These are phyloP conservation scores for Bombus superbus DNA, from an alignment of 1,140 invertebrate species.

Conservation along the genomic window DNA sequence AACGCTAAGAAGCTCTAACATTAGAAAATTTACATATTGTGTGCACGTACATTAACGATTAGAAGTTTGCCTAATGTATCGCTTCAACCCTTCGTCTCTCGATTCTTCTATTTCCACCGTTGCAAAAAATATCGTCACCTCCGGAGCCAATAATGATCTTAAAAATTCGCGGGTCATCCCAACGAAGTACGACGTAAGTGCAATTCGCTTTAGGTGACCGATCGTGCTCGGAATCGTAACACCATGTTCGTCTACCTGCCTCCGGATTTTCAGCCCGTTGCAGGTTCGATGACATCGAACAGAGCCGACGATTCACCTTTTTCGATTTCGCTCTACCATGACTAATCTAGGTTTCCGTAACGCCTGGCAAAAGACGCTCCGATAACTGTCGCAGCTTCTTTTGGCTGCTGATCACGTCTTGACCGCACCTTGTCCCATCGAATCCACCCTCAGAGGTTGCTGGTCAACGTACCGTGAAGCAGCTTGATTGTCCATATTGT, in stretches of 20 bases:
- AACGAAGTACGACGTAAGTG: conserved; percentile 64
- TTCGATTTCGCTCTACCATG: conserved; percentile 61
- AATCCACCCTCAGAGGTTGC: conserved; percentile 11
- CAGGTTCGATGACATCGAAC: conserved; percentile 36
- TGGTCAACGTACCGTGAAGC: conserved; percentile 76
- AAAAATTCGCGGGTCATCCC: conserved; percentile 48
- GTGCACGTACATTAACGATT: not conserved
- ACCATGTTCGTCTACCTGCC: conserved; percentile 6
- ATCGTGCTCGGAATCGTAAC: conserved; percentile 58
- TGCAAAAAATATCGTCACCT: not conserved
- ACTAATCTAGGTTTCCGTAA: conserved; percentile 76
- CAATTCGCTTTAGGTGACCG: conserved; percentile 61
- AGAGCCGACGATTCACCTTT: conserved; percentile 29
- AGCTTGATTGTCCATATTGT: conserved; percentile 81
- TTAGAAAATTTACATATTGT: not conserved
- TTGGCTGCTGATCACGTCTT: conserved; percentile 78
- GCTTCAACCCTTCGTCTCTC: not conserved
- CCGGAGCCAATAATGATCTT: conserved; percentile 15
- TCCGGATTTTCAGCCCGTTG: conserved; percentile 47
- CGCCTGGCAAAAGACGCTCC: conserved; percentile 63
- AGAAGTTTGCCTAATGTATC: not conserved
- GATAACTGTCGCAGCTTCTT: conserved; percentile 79
- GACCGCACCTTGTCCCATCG: conserved; percentile 74
- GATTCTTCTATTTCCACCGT: not conserved
- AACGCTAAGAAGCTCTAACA: no score